Percentiles rank a stretch among this genome's conserved stretches.
Evolutionary conservation across 2,797 vertebrate genomes (phyloP).

Genomic region (Sebastes jordani): DNA sequence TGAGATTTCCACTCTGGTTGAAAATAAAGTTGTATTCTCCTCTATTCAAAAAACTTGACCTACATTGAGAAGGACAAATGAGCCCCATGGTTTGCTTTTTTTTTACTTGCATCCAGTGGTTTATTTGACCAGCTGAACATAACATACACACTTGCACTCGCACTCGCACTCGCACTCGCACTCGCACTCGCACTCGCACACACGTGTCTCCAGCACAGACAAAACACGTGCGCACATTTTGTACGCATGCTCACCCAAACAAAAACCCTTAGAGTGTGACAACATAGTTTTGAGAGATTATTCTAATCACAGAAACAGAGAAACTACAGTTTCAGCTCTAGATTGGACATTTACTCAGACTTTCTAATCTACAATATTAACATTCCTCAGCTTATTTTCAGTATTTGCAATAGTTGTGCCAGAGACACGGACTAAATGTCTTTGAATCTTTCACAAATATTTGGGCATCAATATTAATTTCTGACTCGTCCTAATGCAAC

Average conservation of each 20-base stretch:
- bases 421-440: not conserved
- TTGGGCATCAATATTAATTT: not conserved
- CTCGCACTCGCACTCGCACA: not conserved
- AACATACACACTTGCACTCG: slow-evolving; percentile 34
- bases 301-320: slow-evolving; percentile 80
- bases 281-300: slow-evolving; percentile 74
- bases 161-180: slow-evolving; percentile 1
- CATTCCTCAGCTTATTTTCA: slow-evolving; percentile 78
- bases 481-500: not conserved
- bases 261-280: slow-evolving; percentile 33
- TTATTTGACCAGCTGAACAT: slow-evolving; percentile 75
- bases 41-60: slow-evolving; percentile 13
- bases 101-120: slow-evolving; percentile 24
- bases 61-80: not conserved
- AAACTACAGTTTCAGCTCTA: slow-evolving; percentile 68
- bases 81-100: slow-evolving; percentile 24
- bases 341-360: slow-evolving; percentile 56
- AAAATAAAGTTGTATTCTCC: not conserved
- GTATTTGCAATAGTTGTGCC: slow-evolving; percentile 32
- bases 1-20: not conserved
- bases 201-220: slow-evolving; percentile 22
- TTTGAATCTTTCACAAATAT: slow-evolving; percentile 10
- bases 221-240: not conserved
- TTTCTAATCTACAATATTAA: slow-evolving; percentile 81
- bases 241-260: not conserved